Conservation (phyloP, 2,797 vertebrate genomes). For the Botia kubotai region DNA sequence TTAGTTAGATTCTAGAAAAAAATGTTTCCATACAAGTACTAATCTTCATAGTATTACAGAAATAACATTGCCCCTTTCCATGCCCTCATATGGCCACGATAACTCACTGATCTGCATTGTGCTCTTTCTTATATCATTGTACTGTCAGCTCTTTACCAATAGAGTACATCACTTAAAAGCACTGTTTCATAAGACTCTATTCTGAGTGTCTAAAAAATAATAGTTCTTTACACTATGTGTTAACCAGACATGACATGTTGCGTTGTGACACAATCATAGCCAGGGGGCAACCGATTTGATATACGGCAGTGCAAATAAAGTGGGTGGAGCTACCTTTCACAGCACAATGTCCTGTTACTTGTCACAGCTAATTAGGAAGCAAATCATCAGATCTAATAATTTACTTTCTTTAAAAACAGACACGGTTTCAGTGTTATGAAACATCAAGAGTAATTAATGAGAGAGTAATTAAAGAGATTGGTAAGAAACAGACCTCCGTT, state of each 20-base stretch:
- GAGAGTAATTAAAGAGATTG: constrained; percentile 45
- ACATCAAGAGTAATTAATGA: constrained; percentile 47
- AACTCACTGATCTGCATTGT: not conserved
- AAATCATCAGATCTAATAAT: constrained; percentile 17
- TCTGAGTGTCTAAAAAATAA: not conserved
- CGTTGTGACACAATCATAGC: not conserved
- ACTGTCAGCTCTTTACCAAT: not conserved
- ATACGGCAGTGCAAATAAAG: not conserved
- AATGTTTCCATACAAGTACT: not conserved
- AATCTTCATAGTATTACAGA: constrained; percentile 3
- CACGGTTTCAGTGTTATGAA: constrained; percentile 22
- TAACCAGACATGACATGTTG: not conserved
- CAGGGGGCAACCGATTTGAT: not conserved
- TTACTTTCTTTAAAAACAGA: constrained; percentile 30
- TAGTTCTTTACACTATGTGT: not conserved
- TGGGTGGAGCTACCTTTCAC: not conserved
- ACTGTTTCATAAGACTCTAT: too few species aligned
- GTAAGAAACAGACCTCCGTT: constrained; percentile 48
- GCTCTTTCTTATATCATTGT: not conserved
- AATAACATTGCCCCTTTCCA: constrained; percentile 43
- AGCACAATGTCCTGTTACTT: not conserved
- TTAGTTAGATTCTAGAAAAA: not conserved
- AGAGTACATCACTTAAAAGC: not conserved
- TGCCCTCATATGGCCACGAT: not conserved
- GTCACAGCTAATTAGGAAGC: not conserved